Conservation (phyloP, 1,140 invertebrate genomes). For the Bombus superbus region DNA sequence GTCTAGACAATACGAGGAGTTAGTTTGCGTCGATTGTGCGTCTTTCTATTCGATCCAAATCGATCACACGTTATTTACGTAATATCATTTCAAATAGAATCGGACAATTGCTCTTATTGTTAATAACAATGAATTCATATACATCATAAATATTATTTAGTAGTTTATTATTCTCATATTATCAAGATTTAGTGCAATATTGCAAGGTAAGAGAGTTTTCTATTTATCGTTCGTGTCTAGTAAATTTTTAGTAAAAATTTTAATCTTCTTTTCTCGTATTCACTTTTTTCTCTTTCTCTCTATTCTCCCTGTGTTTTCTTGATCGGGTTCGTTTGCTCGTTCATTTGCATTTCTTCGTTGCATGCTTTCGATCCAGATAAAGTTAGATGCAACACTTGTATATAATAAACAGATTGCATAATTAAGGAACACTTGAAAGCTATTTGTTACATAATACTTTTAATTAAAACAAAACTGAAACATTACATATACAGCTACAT, state of each 20-base stretch:
- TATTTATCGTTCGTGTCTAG: neutral
- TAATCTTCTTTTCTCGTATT: too few relatives aligned
- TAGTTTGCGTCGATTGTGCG: neutral
- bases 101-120: neutral
- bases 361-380: neutral
- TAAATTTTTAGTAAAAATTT: neutral
- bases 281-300: neutral
- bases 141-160: neutral
- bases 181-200: neutral
- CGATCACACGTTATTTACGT: neutral
- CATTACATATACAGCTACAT: too few relatives aligned
- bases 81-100: neutral
- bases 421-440: neutral
- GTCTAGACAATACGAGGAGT: slow-evolving; percentile 31
- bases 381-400: neutral
- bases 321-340: neutral
- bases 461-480: too few relatives aligned
- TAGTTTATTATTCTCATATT: neutral
- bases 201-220: neutral
- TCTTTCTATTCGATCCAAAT: neutral
- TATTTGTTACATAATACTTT: neutral
- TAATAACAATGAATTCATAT: neutral
- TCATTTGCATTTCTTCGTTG: neutral
- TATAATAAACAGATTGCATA: neutral
- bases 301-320: neutral